Evolutionary conservation across 2,113 vertebrate genomes (phyloP).

Genomic region (Pagrus major): DNA sequence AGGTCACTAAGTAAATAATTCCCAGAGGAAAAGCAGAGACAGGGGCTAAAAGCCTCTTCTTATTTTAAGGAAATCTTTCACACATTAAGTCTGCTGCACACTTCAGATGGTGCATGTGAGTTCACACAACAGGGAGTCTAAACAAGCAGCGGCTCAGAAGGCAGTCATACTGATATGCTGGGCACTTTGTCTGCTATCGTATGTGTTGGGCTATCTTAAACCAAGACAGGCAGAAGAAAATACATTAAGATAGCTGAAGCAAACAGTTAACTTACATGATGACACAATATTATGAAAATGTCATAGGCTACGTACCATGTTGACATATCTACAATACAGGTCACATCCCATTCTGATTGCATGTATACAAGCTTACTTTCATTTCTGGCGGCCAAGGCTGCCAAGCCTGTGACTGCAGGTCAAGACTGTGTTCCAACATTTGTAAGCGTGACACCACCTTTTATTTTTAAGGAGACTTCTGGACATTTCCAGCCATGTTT

Average conservation of each 20-base stretch:
- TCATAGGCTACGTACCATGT: too few relatives aligned
- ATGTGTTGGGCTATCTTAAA: not conserved
- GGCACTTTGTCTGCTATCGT: too few relatives aligned
- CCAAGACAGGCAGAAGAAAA: not conserved
- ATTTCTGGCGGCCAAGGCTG: too few relatives aligned
- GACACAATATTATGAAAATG: not conserved
- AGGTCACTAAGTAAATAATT: not conserved
- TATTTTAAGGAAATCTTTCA: not conserved
- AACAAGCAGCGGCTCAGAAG: not conserved
- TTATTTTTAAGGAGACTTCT: too few relatives aligned
- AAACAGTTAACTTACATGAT: not conserved
- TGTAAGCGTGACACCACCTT: too few relatives aligned
- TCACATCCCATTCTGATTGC: too few relatives aligned
- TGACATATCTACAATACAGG: too few relatives aligned
- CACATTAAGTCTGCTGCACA: not conserved
- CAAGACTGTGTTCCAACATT: too few relatives aligned
- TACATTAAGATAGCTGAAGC: not conserved
- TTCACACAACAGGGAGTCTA: not conserved
- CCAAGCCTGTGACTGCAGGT: too few relatives aligned
- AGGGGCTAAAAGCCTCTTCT: slow-evolving; percentile 3
- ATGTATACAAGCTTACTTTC: too few relatives aligned
- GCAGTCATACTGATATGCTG: not conserved
- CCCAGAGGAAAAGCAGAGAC: slow-evolving; percentile 1
- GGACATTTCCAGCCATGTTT: too few relatives aligned
- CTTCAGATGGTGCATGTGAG: not conserved